Conservation (phyloP, 2,113 vertebrate genomes). For the Tragelaphus strepsiceros region DNA sequence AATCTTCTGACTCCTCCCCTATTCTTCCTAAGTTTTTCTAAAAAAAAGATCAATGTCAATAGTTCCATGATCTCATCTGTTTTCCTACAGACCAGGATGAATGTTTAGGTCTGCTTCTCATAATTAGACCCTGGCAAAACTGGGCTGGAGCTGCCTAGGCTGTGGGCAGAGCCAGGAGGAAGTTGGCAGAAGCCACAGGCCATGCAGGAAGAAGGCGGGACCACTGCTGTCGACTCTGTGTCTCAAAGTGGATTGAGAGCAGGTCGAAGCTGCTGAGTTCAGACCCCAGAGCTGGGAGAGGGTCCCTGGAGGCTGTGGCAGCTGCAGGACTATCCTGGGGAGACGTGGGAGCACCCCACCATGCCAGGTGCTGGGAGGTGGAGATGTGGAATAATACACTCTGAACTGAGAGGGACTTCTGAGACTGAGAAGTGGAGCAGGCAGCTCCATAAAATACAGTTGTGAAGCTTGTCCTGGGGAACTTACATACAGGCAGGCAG, state of each 20-base stretch:
- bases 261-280: neutral
- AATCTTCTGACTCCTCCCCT: neutral
- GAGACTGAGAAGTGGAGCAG: neutral
- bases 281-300: neutral
- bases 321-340: neutral
- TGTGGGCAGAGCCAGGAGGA: neutral
- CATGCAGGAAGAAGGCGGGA: neutral
- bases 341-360: neutral
- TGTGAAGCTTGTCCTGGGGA: neutral
- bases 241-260: neutral
- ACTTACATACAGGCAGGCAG: neutral
- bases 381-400: neutral
- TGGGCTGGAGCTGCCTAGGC: neutral
- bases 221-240: neutral
- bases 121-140: slow-evolving; percentile 43
- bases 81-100: slow-evolving; percentile 41
- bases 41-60: slow-evolving; percentile 17
- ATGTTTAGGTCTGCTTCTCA: slow-evolving; percentile 48
- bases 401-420: neutral
- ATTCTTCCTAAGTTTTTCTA: slow-evolving; percentile 41
- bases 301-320: neutral
- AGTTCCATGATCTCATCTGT: slow-evolving; percentile 65
- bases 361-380: neutral
- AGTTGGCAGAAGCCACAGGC: neutral
- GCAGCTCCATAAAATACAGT: neutral